Base-by-base conservation (phyloP, 2,888 invertebrate genomes). In the Leptopilina syphax region DNA sequence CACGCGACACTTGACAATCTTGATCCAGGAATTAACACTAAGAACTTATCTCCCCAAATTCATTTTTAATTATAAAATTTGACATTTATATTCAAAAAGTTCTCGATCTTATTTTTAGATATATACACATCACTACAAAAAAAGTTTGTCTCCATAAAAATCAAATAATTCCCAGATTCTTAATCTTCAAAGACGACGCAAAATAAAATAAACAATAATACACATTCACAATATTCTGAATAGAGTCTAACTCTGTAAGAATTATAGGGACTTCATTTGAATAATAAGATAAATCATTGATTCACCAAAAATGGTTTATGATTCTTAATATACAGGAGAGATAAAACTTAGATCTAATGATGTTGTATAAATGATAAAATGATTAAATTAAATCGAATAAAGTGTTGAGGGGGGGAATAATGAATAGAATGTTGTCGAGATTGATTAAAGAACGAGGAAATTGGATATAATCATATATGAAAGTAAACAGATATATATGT, bases 371-470 rank as follows among this genome's bases (percentile, higher is more conserved):
- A 7, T 2, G 18, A 68, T 68, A 68, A 68, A 68, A 10, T 24
- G 24, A 68, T 68, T 50, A 68, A 68, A 68, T 68, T 68, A 68
- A 67, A 67, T 67, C 47, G 41, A 67, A 24, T 50, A 68, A 68
- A 68, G 68, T 68, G 50, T 24, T 12, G 18, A 47, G 10, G n/a
- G 18, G 3, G 12, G 34, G 3, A 18, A 18, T 18, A 18, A 18
- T 18, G 18, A 18, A 18, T 18, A 18, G 18, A 18, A 18, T 18
- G 18, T 18, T 18, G 18, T 18, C 18, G 18, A 57, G 27, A 54
- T 24, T 70, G 68, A 70, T 73, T 57, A 73, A 50, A 73, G 70
- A 54, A 73, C 70, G 57, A 73, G 70, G 34, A 73, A 73, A 73
- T 73, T 54, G 54, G 70, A 73, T 73, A 73, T 73, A 73, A 73